These are phyloP conservation scores for Enteromius anoplus DNA, from an alignment of 2,797 vertebrate genomes.

Conservation along the genomic window DNA sequence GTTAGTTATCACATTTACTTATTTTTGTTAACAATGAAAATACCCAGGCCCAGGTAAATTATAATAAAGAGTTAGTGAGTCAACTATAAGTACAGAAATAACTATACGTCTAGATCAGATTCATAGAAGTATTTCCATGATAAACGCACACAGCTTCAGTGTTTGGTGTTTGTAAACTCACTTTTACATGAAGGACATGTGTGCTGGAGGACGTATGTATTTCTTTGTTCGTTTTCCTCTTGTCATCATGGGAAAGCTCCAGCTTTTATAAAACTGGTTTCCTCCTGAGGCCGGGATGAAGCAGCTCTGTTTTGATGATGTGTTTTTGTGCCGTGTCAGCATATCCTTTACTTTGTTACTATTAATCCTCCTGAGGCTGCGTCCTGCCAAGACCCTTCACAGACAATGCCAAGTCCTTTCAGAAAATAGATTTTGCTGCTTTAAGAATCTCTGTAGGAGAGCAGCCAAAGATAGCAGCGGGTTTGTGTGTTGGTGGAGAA, in stretches of 20 bases:
- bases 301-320: slow-evolving; percentile 73
- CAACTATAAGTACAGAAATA: neutral
- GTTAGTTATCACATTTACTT: no score
- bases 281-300: slow-evolving; percentile 77
- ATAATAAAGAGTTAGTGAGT: no score
- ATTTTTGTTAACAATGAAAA: no score
- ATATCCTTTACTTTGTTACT: slow-evolving; percentile 85
- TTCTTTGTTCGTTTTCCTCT: neutral
- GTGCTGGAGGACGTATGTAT: no score
- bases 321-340: slow-evolving; percentile 87
- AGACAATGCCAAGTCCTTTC: slow-evolving; percentile 82
- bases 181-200: no score
- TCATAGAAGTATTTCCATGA: neutral
- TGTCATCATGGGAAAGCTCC: slow-evolving; percentile 14
- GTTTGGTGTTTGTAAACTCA: no score
- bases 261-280: slow-evolving; percentile 53
- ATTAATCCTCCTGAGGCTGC: slow-evolving; percentile 81
- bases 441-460: slow-evolving; percentile 56
- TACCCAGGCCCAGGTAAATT: no score
- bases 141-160: neutral
- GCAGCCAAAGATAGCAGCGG: slow-evolving; percentile 58
- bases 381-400: slow-evolving; percentile 84
- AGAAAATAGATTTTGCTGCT: slow-evolving; percentile 73
- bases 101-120: neutral
- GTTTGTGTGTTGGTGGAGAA: slow-evolving; percentile 44